These are phyloP conservation scores for Leptinotarsa juncta DNA, from an alignment of 2,888 invertebrate species.

Conservation along the genomic window DNA sequence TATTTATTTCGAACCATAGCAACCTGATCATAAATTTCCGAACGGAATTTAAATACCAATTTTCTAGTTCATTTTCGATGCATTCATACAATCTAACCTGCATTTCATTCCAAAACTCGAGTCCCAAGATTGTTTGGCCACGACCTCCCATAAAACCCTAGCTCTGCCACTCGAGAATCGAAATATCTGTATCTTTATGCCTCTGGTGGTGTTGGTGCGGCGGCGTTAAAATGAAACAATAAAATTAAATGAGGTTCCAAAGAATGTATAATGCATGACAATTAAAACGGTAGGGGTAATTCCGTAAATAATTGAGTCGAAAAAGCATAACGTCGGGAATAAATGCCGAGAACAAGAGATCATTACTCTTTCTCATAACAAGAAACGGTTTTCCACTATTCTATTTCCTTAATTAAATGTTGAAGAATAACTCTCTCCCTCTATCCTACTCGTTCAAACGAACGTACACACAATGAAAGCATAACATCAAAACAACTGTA, in stretches of 20 bases:
- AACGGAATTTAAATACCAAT: too few species aligned
- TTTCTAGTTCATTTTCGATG: too few species aligned
- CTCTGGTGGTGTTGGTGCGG: conserved; percentile 7
- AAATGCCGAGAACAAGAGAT: conserved; percentile 37
- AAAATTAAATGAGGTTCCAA: conserved; percentile 20
- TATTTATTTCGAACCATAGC: too few species aligned
- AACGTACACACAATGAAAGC: conserved; percentile 32
- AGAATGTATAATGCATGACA: conserved; percentile 23
- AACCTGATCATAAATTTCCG: too few species aligned
- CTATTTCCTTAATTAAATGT: conserved; percentile 40
- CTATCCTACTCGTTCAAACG: conserved; percentile 26
- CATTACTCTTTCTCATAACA: conserved; percentile 35
- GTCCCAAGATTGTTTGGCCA: neutral
- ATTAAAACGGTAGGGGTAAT: conserved; percentile 40
- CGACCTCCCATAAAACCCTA: neutral
- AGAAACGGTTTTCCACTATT: conserved; percentile 24
- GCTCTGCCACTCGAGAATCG: neutral
- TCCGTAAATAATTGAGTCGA: conserved; percentile 41
- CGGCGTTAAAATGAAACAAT: conserved; percentile 4
- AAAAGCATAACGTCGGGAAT: conserved; percentile 40
- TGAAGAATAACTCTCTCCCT: conserved; percentile 31
- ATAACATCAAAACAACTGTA: conserved; percentile 28
- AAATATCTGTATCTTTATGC: conserved; percentile 14
- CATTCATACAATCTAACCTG: too few species aligned
- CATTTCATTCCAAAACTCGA: too few species aligned